Percentiles rank a stretch among this genome's conserved stretches.
Evolutionary conservation across 2,113 vertebrate genomes (phyloP).

Genomic region (Otocyon megalotis): DNA sequence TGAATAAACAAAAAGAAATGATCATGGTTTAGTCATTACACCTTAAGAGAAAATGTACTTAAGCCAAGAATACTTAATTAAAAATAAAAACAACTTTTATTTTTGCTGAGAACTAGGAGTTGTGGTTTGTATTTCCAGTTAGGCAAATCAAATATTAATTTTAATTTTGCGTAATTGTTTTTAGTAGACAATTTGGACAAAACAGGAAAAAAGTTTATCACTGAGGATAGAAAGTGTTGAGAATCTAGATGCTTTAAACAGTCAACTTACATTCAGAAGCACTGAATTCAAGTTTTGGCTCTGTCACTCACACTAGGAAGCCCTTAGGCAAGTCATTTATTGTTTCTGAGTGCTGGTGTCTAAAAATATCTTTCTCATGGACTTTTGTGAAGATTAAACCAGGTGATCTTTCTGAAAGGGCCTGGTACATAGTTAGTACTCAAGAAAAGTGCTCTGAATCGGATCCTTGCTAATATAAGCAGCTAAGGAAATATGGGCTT

Average conservation of each 20-base stretch:
- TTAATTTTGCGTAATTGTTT: slow-evolving; percentile 22
- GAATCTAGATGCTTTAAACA: neutral
- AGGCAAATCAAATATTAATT: slow-evolving; percentile 23
- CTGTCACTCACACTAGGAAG: neutral
- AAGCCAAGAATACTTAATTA: slow-evolving; percentile 64
- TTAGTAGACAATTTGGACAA: neutral
- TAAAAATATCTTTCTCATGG: neutral
- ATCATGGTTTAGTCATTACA: slow-evolving; percentile 75
- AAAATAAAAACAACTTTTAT: slow-evolving; percentile 73
- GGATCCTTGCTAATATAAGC: neutral
- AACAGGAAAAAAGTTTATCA: neutral
- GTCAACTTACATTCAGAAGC: slow-evolving; percentile 22
- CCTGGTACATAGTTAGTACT: neutral
- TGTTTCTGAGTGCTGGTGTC: neutral
- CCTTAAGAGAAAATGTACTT: slow-evolving; percentile 67
- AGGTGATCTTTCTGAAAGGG: neutral
- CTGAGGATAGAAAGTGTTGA: neutral
- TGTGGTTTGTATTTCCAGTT: slow-evolving; percentile 51
- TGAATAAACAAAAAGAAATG: slow-evolving; percentile 81
- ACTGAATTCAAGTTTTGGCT: neutral
- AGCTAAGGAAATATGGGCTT: neutral
- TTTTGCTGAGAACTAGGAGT: slow-evolving; percentile 23
- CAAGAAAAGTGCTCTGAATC: neutral
- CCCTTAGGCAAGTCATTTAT: neutral
- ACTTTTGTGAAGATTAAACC: neutral